Base-by-base conservation (phyloP, 2,888 invertebrate species). In the Neocrepidodera transversa region DNA sequence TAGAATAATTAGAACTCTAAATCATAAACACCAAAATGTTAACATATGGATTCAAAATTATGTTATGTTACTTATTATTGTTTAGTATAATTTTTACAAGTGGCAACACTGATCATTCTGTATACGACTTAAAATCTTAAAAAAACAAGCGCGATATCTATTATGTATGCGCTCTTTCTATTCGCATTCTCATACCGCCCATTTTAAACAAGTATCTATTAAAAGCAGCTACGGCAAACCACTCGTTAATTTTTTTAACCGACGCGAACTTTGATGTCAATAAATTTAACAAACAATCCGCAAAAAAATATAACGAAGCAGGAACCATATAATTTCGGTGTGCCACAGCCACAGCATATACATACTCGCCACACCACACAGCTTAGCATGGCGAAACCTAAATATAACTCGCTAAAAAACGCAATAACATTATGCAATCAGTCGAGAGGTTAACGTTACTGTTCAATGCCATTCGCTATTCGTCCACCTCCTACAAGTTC, bases 391-490 rank as follows among this genome's bases (percentile, higher is more conserved):
- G 47, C 38, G 38, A 53, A 28, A 45, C 51, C 60, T 60, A 60
- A 52, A 55, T 55, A 51, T 60, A 60, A 53, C 62, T 32, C 40
- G 53, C 54, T 45, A 64, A 65, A 70, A 68, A 70, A 67, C 68
- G 68, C 69, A 70, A 72, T 68, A 69, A 69, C 60, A 70, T 72
- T 71, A 72, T 72, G 72, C 71, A 72, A 72, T 71, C 69, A 71
- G 53, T 62, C 6, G 38, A 68, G 67, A 71, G 71, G 71, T 71
- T 68, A 71, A 71, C 65, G 71, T 68, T 67, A 68, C 68, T 57
- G 52, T 67, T 71, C 71, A 71, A 71, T 71, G 71, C 65, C 71
- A 71, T 43, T 55, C 38, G 36, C 10, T 54, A 38, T 58, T 45
- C 17, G 45, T 32, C 68, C 68, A 63, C 69, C 69, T 68, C 66